phyloP scores from a whole-genome alignment of 1,140 invertebrate genomes.

The Drosophila parabipectinata region DNA sequence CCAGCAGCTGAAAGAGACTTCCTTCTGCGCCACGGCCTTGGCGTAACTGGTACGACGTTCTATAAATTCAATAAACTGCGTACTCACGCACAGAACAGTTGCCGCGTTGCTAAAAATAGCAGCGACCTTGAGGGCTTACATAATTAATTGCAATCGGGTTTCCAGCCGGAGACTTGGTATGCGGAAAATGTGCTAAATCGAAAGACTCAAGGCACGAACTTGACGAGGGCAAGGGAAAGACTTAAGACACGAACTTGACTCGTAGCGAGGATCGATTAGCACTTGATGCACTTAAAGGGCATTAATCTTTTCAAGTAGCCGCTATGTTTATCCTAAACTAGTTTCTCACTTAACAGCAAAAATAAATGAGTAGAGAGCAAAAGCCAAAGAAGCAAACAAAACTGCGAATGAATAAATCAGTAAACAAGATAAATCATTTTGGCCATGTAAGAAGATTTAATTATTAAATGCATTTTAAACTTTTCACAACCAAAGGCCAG shows the following conservation, averaged over 20 bases:
- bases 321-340: constrained; percentile 6
- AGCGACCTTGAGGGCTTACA: constrained; percentile 67
- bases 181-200: constrained; percentile 62
- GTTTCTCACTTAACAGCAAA: background rate
- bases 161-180: constrained; percentile 38
- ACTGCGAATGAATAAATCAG: constrained; percentile 24
- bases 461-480: constrained; percentile 43
- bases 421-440: constrained; percentile 42
- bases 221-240: constrained; percentile 16
- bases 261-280: constrained; percentile 6
- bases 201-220: constrained; percentile 72
- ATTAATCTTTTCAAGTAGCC: constrained; percentile 7
- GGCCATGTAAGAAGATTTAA: constrained; percentile 46
- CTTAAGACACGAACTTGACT: background rate
- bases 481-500: constrained; percentile 63
- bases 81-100: constrained; percentile 73
- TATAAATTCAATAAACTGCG: constrained; percentile 28
- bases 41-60: constrained; percentile 24
- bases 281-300: constrained; percentile 26
- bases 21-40: constrained; percentile 72
- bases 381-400: constrained; percentile 10
- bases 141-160: constrained; percentile 72
- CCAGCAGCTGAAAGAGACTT: constrained; percentile 49
- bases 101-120: constrained; percentile 68
- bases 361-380: background rate